Conservation (phyloP, 1,140 invertebrate species). For the Ylistrum balloti region DNA sequence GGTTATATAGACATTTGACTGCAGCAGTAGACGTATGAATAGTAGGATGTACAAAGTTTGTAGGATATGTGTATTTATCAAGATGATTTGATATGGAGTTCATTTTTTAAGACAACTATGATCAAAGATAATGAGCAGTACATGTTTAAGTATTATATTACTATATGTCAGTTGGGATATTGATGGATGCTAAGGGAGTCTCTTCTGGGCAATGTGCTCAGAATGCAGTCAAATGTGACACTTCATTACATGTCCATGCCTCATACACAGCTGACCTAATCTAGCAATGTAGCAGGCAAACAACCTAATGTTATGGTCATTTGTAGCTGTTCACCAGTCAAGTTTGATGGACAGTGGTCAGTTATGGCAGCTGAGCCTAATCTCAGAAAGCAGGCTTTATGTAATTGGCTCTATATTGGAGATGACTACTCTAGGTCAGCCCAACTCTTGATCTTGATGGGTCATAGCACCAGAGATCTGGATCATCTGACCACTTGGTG, state of each 20-base stretch:
- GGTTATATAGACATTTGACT: too few species aligned
- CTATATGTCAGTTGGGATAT: not conserved
- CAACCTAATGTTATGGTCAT: conserved; percentile 38
- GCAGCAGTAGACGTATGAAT: too few species aligned
- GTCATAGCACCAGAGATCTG: not conserved
- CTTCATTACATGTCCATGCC: conserved; percentile 4
- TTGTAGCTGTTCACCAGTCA: conserved; percentile 31
- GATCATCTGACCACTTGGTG: not conserved
- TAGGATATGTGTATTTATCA: too few species aligned
- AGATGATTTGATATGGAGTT: too few species aligned
- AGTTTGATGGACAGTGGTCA: conserved; percentile 24
- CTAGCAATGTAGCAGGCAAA: not conserved
- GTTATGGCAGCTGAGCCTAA: conserved; percentile 37
- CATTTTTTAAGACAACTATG: not conserved
- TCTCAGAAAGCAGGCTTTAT: not conserved
- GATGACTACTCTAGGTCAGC: not conserved
- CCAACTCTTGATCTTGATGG: not conserved
- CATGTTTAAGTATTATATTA: too few species aligned
- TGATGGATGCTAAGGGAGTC: not conserved
- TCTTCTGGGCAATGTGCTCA: not conserved
- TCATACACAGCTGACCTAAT: not conserved
- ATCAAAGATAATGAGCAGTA: too few species aligned
- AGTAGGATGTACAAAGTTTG: too few species aligned
- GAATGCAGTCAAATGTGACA: not conserved
- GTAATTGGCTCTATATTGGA: conserved; percentile 8